Evolutionary conservation across 2,888 invertebrate genomes (phyloP), one percentile per base, ranked within the genome.

Genomic region (Deilephila elpenor): DNA sequence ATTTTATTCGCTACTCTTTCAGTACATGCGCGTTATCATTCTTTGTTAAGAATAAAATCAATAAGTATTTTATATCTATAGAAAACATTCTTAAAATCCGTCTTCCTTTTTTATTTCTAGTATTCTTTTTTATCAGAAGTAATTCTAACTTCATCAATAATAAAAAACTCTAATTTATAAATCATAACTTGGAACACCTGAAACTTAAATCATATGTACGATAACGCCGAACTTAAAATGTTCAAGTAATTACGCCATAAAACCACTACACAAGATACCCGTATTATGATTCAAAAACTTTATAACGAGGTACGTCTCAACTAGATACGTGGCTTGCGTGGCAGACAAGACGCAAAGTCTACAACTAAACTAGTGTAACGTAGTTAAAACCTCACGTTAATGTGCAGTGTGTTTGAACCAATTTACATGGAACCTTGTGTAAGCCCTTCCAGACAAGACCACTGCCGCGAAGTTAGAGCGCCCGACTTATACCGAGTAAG

Each of bases 371-470:
- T 64, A 64, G 37, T 44, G 37, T 37, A n/a, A 67, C 17, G 44
- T 67, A 51, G 67, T 29, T 67, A 67, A 67, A 67, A 51, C 67
- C 67, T 51, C 44, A 67, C 67, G 20, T 67, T 51, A 67, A 67
- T 51, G 17, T 67, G 51, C 25, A 51, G 17, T 44, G 44, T 67
- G 67, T 51, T 51, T 29, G 51, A 67, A 67, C 44, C 44, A 67
- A 44, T 67, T 67, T 51, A 67, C 44, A 67, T 67, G 20, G 67
- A 64, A 37, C 44, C 51, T 67, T 44, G 0, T 67, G 67, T 67
- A 67, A 51, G 44, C 51, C 67, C 25, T 25, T 17, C 51, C 25
- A 51, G 25, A 67, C 51, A 51, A 67, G 51, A 25, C 20, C 17
- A 20, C 20, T 37, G 17, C 7, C 3, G 51, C 7, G 7, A 51